These are phyloP conservation scores for Pluvianellus socialis DNA, from an alignment of 2,113 vertebrate genomes.

Conservation along the genomic window DNA sequence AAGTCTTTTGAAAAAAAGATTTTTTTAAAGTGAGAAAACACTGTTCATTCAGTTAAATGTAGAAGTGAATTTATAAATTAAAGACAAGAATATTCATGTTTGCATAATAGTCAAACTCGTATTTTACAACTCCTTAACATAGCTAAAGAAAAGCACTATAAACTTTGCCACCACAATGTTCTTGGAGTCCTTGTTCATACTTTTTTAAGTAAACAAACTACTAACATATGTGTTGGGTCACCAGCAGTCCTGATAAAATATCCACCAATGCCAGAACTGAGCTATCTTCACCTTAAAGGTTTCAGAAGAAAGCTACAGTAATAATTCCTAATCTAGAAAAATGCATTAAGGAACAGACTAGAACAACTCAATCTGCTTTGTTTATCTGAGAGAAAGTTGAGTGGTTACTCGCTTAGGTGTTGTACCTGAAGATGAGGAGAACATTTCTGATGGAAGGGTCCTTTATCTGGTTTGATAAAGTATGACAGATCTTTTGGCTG, in stretches of 20 bases:
- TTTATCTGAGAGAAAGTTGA: not conserved
- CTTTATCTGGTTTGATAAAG: not conserved
- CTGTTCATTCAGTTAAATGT: not conserved
- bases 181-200: not conserved
- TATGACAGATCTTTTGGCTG: not conserved
- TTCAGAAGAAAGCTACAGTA: not conserved
- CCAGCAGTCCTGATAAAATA: not conserved
- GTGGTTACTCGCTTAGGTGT: not conserved
- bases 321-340: not conserved
- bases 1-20: not conserved
- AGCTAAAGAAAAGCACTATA: not conserved
- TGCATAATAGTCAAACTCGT: not conserved
- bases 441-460: not conserved
- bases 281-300: not conserved
- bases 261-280: not conserved
- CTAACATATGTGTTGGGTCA: not conserved
- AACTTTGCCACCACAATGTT: not conserved
- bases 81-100: not conserved
- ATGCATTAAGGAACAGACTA: not conserved
- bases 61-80: not conserved
- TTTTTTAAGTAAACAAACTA: not conserved
- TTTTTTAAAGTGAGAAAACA: not conserved
- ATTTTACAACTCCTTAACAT: not conserved
- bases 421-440: not conserved
- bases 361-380: not conserved